Conservation (phyloP, 2,113 vertebrate genomes). For the Oenanthe melanoleuca region DNA sequence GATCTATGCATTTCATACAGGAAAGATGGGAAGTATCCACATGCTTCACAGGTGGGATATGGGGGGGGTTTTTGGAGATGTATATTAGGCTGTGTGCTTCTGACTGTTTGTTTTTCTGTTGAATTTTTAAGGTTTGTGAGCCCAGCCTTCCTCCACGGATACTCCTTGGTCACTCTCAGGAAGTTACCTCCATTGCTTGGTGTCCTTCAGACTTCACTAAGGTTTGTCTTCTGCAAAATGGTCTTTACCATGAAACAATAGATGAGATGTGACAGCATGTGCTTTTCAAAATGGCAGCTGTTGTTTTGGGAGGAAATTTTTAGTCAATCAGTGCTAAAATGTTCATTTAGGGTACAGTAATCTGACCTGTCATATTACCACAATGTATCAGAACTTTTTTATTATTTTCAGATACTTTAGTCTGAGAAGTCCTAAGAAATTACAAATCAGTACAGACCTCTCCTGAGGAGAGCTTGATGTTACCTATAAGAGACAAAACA, state of each 20-base stretch:
- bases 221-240: constrained; percentile 73
- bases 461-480: background rate
- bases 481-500: background rate
- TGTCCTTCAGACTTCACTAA: constrained; percentile 95
- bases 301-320: background rate
- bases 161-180: constrained; percentile 90
- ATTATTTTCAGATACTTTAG: background rate
- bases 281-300: background rate
- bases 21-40: background rate
- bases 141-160: constrained; percentile 81
- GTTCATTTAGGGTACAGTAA: background rate
- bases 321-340: background rate
- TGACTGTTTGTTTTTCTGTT: background rate
- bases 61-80: background rate
- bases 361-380: background rate
- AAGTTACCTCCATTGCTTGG: constrained; percentile 95
- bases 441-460: background rate
- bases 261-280: background rate
- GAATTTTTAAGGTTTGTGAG: constrained; percentile 81
- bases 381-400: background rate
- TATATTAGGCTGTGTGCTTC: background rate
- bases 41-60: background rate
- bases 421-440: background rate
- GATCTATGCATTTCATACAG: background rate
- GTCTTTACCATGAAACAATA: background rate